phyloP scores from a whole-genome alignment of 2,113 vertebrate genomes.

The Sphaerodactylus townsendi region DNA sequence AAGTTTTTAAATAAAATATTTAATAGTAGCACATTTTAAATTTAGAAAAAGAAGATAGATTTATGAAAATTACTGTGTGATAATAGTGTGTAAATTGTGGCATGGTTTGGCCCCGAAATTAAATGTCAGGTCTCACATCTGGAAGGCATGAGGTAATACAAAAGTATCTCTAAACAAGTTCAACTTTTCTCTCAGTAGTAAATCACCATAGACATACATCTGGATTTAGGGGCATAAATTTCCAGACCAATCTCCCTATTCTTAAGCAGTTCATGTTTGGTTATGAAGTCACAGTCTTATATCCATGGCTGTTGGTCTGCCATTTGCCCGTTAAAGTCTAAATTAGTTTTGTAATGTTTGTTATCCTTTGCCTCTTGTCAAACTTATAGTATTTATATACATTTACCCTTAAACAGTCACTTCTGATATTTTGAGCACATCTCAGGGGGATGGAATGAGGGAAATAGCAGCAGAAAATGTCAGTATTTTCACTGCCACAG shows the following conservation, averaged over 20 bases:
- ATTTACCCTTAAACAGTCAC: too few species aligned
- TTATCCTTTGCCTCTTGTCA: not conserved
- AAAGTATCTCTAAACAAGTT: not conserved
- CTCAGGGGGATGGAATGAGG: too few species aligned
- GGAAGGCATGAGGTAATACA: not conserved
- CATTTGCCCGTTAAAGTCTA: not conserved
- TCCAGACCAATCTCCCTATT: not conserved
- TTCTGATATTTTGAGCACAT: too few species aligned
- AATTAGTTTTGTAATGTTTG: not conserved
- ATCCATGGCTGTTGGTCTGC: not conserved
- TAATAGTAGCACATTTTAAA: too few species aligned
- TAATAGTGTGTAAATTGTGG: too few species aligned
- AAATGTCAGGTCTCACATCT: not conserved
- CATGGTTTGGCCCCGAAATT: not conserved
- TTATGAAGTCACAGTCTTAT: too few species aligned
- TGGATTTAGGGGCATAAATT: not conserved
- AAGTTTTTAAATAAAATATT: too few species aligned
- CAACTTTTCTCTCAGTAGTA: not conserved
- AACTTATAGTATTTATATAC: not conserved
- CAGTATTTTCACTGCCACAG: too few species aligned
- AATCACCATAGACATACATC: not conserved
- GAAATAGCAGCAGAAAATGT: too few species aligned
- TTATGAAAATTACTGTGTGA: not conserved
- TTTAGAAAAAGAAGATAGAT: not conserved
- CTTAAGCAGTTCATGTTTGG: not conserved